Percentiles rank a stretch among this genome's conserved stretches.
phyloP scores from a whole-genome alignment of 2,888 invertebrate genomes.

The Cepaea hortensis region DNA sequence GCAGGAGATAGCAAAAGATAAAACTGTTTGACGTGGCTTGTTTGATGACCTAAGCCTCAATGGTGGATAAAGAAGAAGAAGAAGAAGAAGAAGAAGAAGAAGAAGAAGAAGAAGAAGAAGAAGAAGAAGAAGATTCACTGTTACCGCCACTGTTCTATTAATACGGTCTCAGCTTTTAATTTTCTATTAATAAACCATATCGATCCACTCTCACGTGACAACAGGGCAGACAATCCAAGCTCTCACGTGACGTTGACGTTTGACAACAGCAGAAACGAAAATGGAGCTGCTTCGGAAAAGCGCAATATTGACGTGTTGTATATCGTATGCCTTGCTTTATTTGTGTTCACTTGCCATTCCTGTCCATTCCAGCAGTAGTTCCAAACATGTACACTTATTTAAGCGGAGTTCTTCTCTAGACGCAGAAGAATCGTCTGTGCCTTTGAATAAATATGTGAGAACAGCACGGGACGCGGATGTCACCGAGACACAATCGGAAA shows the following conservation, averaged over 20 bases:
- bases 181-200: background rate
- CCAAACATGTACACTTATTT: background rate
- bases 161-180: background rate
- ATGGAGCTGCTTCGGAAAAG: slow-evolving; percentile 14
- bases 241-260: slow-evolving; percentile 43
- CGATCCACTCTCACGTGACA: slow-evolving; percentile 2
- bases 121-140: too few species aligned
- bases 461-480: slow-evolving; percentile 20
- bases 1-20: too few species aligned
- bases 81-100: too few species aligned
- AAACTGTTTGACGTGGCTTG: too few species aligned
- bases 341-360: background rate
- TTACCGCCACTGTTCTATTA: background rate
- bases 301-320: background rate
- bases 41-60: too few species aligned
- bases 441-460: background rate
- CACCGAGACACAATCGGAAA: slow-evolving; percentile 21
- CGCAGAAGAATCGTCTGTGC: background rate
- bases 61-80: too few species aligned
- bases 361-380: background rate
- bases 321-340: background rate
- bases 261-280: slow-evolving; percentile 5
- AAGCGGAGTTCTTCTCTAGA: background rate
- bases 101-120: too few species aligned
- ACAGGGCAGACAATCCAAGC: slow-evolving; percentile 6